Base-by-base conservation (phyloP, 2,888 invertebrate species). In the Micoletzkya japonica region DNA sequence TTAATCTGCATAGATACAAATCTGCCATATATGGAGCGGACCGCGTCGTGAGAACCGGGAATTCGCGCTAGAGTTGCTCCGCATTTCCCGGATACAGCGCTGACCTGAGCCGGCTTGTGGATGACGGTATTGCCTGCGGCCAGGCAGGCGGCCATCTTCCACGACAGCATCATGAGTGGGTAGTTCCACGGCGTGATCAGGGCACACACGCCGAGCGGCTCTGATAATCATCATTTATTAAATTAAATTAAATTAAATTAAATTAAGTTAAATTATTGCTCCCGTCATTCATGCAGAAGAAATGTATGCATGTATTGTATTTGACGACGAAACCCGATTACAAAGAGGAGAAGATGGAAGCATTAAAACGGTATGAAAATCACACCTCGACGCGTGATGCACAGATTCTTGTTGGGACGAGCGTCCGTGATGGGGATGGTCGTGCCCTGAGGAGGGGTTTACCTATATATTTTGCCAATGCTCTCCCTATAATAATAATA, bases 61-160 rank as follows among this genome's bases (percentile, higher is more conserved):
- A n/a, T n/a, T n/a, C n/a, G n/a, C n/a, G n/a, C n/a, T n/a, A n/a
- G n/a, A n/a, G n/a, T n/a, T n/a, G n/a, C n/a, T n/a, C n/a, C n/a
- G n/a, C n/a, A n/a, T n/a, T 10, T 54, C 7, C 10, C 10, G 24
- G 56, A 17, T 10, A 24, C 17, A 57, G 58, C 10, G 26, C 66
- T 88, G 61, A 88, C 88, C 86, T 88, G 89, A 0, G 96, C 95
- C 0, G 96, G 96, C 87, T 96, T 96, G 87, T 95, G 92, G 0
- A 96, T 91, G 0, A 95, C 94, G 0, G 95, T 95, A 86, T 96
- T 96, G 44, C 96, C 96, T 10, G 95, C 95, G 0, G 95, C 95
- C 59, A 96, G 88, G 85, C 95, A 96, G 2, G 96, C 94, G 0
- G 95, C 95, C 94, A 95, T 94, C 87, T 96, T 96, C 95, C 95